These are phyloP conservation scores for Thermophis baileyi DNA, from an alignment of 2,113 vertebrate species.

Conservation along the genomic window DNA sequence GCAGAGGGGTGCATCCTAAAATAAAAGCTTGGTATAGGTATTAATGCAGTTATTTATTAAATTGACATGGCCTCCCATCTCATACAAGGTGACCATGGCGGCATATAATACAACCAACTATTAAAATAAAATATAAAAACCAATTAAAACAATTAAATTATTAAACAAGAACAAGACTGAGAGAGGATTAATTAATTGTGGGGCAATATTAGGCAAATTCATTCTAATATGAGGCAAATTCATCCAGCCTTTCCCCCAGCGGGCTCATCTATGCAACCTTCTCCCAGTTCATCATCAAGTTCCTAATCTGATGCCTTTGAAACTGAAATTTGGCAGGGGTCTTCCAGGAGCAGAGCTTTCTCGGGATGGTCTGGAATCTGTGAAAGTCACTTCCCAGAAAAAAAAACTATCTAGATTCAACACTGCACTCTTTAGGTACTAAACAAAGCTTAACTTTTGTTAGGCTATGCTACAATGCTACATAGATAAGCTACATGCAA, in stretches of 20 bases:
- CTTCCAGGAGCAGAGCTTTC: not conserved
- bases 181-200: not conserved
- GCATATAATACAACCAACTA: not conserved
- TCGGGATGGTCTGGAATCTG: not conserved
- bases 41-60: not conserved
- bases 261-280: not conserved
- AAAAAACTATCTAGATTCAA: not conserved
- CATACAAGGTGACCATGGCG: not conserved
- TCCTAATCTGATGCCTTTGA: not conserved
- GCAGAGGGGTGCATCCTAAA: not conserved
- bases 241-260: not conserved
- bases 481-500: not conserved
- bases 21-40: not conserved
- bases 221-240: not conserved
- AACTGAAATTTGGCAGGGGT: not conserved
- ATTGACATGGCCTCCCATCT: not conserved
- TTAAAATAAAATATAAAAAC: not conserved
- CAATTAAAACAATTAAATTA: not conserved
- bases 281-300: not conserved
- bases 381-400: not conserved
- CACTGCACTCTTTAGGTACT: not conserved
- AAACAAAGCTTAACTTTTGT: not conserved
- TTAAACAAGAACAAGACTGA: not conserved
- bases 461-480: not conserved
- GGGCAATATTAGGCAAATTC: not conserved